Conservation (phyloP, 1,140 invertebrate genomes). For the Diploscapter pachys region DNA sequence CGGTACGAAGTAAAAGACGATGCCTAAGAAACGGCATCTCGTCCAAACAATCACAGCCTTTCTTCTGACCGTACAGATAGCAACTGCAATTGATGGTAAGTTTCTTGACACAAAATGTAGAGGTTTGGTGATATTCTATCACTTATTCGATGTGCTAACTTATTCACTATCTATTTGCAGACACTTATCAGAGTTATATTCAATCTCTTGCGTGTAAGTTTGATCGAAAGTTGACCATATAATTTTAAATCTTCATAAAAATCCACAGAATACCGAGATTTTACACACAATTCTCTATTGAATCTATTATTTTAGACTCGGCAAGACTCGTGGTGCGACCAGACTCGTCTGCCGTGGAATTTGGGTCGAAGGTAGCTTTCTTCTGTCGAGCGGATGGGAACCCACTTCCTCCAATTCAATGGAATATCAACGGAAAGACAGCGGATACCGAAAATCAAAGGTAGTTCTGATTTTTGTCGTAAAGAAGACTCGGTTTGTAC, state of each 20-base stretch:
- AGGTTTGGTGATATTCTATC: neutral
- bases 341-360: slow-evolving; percentile 68
- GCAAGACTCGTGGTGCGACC: slow-evolving; percentile 43
- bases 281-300: neutral
- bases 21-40: too few relatives aligned
- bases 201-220: slow-evolving; percentile 41
- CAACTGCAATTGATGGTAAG: slow-evolving; percentile 1
- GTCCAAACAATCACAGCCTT: too few relatives aligned
- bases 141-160: slow-evolving; percentile 1
- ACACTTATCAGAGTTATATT: slow-evolving; percentile 41
- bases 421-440: slow-evolving; percentile 82
- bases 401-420: slow-evolving; percentile 79
- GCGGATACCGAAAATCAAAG: slow-evolving; percentile 69
- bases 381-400: slow-evolving; percentile 87
- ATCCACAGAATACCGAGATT: neutral
- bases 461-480: slow-evolving; percentile 57
- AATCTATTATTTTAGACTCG: slow-evolving; percentile 25
- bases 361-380: slow-evolving; percentile 85
- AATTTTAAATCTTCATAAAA: neutral
- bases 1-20: too few relatives aligned
- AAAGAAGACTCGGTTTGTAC: slow-evolving; percentile 48
- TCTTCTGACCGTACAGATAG: too few relatives aligned
- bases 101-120: neutral
- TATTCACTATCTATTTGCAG: slow-evolving; percentile 15
- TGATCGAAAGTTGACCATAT: slow-evolving; percentile 5